A percentile compares a stretch with the other conserved stretches of the same genome.
phyloP scores from a whole-genome alignment of 2,113 vertebrate genomes.

The Probosciger aterrimus region DNA sequence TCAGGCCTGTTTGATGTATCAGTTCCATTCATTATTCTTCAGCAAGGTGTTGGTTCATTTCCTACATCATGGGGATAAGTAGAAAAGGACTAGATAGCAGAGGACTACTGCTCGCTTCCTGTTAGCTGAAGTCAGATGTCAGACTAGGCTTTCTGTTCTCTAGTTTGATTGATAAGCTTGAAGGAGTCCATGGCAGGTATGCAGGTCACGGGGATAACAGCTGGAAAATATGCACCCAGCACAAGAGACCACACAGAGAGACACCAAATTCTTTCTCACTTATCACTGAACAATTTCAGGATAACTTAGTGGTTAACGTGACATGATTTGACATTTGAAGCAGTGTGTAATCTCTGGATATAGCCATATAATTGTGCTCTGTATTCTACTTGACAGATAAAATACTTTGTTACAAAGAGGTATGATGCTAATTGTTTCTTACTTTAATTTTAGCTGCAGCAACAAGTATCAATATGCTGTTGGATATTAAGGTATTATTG shows the following conservation, averaged over 20 bases:
- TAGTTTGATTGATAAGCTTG: slow-evolving; percentile 67
- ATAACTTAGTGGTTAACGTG: slow-evolving; percentile 34
- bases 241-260: slow-evolving; percentile 83
- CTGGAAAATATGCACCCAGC: slow-evolving; percentile 67
- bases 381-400: slow-evolving; percentile 30
- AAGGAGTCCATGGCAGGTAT: slow-evolving; percentile 75
- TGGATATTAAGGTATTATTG: background rate
- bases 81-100: slow-evolving; percentile 37
- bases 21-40: slow-evolving; percentile 45
- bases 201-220: slow-evolving; percentile 77
- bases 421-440: slow-evolving; percentile 43
- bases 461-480: background rate
- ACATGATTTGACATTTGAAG: slow-evolving; percentile 38
- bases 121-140: slow-evolving; percentile 69
- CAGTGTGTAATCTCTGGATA: slow-evolving; percentile 29
- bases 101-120: slow-evolving; percentile 72
- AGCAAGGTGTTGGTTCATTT: slow-evolving; percentile 58
- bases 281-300: slow-evolving; percentile 54
- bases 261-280: slow-evolving; percentile 71
- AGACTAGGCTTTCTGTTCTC: slow-evolving; percentile 19
- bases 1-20: slow-evolving; percentile 31
- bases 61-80: background rate
- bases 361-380: slow-evolving; percentile 31
- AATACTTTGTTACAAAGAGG: slow-evolving; percentile 24
- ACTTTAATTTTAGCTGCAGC: slow-evolving; percentile 26